Conservation (phyloP, 2,888 invertebrate genomes). For the Aphodius granarius region DNA sequence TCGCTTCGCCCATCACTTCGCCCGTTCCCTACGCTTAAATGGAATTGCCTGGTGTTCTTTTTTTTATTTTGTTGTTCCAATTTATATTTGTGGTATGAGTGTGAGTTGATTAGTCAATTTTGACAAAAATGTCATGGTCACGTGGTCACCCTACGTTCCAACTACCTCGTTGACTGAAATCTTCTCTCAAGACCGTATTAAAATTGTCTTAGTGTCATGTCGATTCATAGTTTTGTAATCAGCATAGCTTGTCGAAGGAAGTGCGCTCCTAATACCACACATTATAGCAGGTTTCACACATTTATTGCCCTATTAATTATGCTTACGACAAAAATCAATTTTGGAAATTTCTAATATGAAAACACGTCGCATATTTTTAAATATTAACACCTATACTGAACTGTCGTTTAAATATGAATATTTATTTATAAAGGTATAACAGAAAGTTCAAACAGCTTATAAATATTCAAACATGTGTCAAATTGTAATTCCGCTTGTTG, state of each 20-base stretch:
- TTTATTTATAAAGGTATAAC: neutral
- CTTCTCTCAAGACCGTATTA: no score
- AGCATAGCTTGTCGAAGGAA: no score
- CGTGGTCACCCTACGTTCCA: no score
- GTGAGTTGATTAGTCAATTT: neutral
- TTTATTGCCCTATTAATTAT: neutral
- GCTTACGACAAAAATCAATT: neutral
- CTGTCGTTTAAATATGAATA: neutral
- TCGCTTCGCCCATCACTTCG: neutral
- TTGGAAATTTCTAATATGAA: neutral
- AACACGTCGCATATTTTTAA: neutral
- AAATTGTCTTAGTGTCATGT: no score
- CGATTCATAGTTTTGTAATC: no score
- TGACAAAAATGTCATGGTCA: no score
- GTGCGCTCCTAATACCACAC: neutral
- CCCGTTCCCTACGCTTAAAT: neutral
- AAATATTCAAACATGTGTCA: neutral
- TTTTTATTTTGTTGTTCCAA: neutral
- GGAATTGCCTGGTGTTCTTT: neutral
- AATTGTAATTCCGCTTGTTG: constrained; percentile 4
- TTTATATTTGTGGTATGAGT: neutral
- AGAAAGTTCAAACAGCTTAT: neutral
- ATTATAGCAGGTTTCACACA: neutral
- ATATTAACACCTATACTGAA: neutral
- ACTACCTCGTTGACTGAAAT: no score